phyloP scores from a whole-genome alignment of 1,140 invertebrate genomes.

The Radopholus similis region DNA sequence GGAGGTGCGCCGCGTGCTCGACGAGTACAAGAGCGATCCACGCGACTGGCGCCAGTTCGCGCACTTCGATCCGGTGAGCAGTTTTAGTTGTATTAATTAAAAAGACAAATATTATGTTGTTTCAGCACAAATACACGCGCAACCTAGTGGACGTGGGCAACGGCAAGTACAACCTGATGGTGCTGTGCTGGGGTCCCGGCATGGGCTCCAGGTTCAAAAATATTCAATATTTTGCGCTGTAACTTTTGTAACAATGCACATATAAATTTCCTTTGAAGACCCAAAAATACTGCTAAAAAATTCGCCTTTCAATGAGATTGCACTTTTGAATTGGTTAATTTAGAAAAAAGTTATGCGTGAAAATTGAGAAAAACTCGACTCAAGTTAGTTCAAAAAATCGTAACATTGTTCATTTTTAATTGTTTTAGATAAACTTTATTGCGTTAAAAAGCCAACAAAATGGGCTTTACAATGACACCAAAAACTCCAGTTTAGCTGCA shows the following conservation, averaged over 20 bases:
- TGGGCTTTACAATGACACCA: no score
- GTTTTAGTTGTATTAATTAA: not conserved
- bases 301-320: no score
- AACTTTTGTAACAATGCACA: no score
- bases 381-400: no score
- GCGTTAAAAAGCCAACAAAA: no score
- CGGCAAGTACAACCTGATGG: constrained; percentile 94
- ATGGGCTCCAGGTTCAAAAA: constrained; percentile 70
- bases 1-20: constrained; percentile 44
- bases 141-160: constrained; percentile 90
- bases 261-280: no score
- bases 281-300: no score
- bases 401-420: no score
- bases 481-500: not conserved
- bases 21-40: constrained; percentile 47
- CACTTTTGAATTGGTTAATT: no score
- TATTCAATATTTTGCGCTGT: not conserved
- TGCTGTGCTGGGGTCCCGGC: constrained; percentile 92
- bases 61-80: constrained; percentile 48
- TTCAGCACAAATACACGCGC: constrained; percentile 75
- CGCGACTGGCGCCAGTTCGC: constrained; percentile 51
- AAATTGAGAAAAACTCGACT: no score
- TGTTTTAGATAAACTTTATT: no score
- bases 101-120: not conserved
- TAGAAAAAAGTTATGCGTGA: not conserved